phyloP scores from a whole-genome alignment of 2,113 vertebrate genomes.

The Antechinus flavipes region DNA sequence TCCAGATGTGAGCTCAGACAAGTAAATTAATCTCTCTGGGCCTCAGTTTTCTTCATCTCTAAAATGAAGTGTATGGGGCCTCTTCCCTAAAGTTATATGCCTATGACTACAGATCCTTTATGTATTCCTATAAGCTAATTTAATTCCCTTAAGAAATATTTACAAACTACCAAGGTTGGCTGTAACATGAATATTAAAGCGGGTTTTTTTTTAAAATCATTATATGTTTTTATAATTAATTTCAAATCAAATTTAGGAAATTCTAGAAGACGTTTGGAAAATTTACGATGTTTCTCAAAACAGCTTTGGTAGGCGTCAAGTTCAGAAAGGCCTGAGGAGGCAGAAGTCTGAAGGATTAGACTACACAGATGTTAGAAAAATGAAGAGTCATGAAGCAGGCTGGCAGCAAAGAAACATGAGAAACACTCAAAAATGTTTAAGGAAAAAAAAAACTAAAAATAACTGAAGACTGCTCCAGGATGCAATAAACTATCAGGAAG shows the following conservation, averaged over 20 bases:
- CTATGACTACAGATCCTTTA: background rate
- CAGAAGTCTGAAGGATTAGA: conserved; percentile 79
- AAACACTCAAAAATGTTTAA: conserved; percentile 78
- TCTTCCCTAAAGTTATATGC: background rate
- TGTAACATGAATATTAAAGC: conserved; percentile 50
- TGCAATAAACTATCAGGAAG: conserved; percentile 72
- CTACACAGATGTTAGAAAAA: conserved; percentile 81
- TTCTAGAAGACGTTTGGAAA: conserved; percentile 70
- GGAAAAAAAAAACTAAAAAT: conserved; percentile 74
- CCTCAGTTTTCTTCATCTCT: background rate
- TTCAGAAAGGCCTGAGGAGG: conserved; percentile 75
- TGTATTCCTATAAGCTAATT: conserved; percentile 38
- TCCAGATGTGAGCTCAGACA: background rate
- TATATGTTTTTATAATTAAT: conserved; percentile 56
- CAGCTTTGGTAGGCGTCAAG: conserved; percentile 76
- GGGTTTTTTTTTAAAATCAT: conserved; percentile 14
- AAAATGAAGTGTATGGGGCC: background rate
- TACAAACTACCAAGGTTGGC: conserved; percentile 47
- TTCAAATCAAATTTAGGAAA: conserved; percentile 73
- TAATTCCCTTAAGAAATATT: conserved; percentile 75
- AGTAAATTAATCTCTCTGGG: background rate
- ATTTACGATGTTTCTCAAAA: conserved; percentile 74
- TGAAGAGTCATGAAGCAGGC: conserved; percentile 79
- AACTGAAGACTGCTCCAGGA: conserved; percentile 72
- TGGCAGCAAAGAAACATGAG: conserved; percentile 78